Base-by-base conservation (phyloP, 2,888 invertebrate genomes). In the Acleris holmiana region DNA sequence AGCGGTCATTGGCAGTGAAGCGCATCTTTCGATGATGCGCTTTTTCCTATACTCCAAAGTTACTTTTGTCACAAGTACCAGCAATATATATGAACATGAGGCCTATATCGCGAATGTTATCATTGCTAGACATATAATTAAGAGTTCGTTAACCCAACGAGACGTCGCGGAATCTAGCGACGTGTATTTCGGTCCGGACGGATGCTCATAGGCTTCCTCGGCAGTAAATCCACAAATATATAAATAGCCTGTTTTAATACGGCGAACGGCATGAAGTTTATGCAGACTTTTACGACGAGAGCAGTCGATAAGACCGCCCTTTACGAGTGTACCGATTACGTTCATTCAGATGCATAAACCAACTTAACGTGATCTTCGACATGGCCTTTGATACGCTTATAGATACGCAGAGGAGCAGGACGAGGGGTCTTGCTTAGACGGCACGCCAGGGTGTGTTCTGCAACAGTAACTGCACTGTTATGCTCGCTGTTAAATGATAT, bases 151-250 rank as follows among this genome's bases (percentile, higher is more conserved):
- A 84, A 88, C 88, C 90, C 84, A 76, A 57, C 85, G 85, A 86
- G 91, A 89, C 91, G 91, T 88, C 90, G 89, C 87, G 91, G 91
- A 91, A 91, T 91, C 88, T 86, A 88, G 84, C 82, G 76, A 79
- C 76, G 84, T 74, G 85, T 91, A 91, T 91, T 91, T 91, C 79
- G 82, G 91, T 88, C 80, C 76, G 73, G 73, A 71, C 89, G 88
- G 88, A 88, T 85, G 84, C 85, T 77, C 83, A 78, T 83, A 85
- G 85, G 83, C 85, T 86, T 86, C 85, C 83, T 84, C 82, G 83
- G 77, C 81, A 79, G 79, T 85, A 85, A 85, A 86, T 86, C 85
- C 85, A 85, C 85, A 76, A 84, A 84, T 77, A 80, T 85, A 89
- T 85, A 85, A 87, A 88, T 88, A 86, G 76, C 79, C 77, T 70